Evolutionary conservation across 2,113 vertebrate species (phyloP), one percentile per base, ranked within the genome.

Genomic region (Lycocorax pyrrhopterus): DNA sequence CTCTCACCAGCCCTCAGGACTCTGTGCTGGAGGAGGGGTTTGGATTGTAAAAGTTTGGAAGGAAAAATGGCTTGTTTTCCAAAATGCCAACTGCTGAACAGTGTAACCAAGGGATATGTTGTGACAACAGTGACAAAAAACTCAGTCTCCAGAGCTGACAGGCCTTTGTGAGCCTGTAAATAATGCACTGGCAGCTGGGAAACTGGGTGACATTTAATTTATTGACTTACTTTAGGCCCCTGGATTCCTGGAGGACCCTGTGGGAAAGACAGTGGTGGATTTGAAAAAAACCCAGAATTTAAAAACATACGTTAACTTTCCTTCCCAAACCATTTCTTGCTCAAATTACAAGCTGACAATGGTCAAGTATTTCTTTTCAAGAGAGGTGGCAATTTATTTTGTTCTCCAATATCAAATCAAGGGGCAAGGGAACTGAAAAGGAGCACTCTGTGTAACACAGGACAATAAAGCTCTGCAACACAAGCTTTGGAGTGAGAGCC

Each of bases 211-310:
- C 59, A 41, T 66, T 63, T 75, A 59, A 46, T 63, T 92, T 64
- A 87, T 51, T 93, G 72, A 93, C 98, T 98, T 97, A 99, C 99
- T 98, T 99, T 99, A 75, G 98, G 98, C 35, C 99, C 99, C 67
- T 99, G 98, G 87, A 98, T 98, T 94, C 99, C 99, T 97, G 98
- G 98, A 96, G 98, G 97, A 44, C 99, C 99, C 99, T 99, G 96
- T 16, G 88, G 98, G 84, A 66, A 88, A 92, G 68, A 89, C 35
- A 96, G 96, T 47, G 68, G 44, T 46, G 19, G 49, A 55, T 89
- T 92, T 91, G 37, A 87, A 85, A 74, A 87, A 80, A 72, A 60
- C 9, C 10, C 10, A 53, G 27, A 41, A 44, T 94, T 93, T 64
- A 47, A 85, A 93, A 43, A 8, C 73, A 88, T 69, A 60, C 30